Percentiles rank a stretch among this genome's conserved stretches.
Evolutionary conservation across 2,888 invertebrate species (phyloP).

Genomic region (Ophion obscuratus): DNA sequence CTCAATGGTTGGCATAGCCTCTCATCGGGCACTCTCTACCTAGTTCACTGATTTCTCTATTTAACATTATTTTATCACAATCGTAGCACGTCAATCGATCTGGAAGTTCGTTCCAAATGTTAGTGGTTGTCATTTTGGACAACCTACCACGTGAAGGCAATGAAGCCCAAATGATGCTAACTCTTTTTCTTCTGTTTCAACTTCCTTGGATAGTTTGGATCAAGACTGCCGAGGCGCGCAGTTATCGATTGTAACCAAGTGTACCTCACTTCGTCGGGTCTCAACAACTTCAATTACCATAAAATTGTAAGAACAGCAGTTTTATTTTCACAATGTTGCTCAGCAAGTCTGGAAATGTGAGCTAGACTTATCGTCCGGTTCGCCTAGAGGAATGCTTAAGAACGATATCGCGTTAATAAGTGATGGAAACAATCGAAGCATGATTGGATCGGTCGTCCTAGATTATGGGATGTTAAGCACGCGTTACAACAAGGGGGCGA

Average conservation of each 20-base stretch:
- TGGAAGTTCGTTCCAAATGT: not conserved
- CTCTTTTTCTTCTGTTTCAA: not conserved
- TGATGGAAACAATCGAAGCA: constrained; percentile 25
- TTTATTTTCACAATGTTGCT: too few species aligned
- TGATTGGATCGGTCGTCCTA: constrained; percentile 27
- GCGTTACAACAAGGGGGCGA: constrained; percentile 74
- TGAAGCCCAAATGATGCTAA: not conserved
- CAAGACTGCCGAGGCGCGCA: too few species aligned
- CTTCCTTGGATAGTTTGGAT: not conserved
- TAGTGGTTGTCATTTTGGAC: not conserved
- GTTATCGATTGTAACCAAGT: not conserved
- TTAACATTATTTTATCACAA: constrained; percentile 22
- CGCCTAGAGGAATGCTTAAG: not conserved
- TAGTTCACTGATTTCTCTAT: constrained; percentile 56
- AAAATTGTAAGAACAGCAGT: too few species aligned
- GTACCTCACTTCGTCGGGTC: not conserved
- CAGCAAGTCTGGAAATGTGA: not conserved
- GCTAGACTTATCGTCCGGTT: not conserved
- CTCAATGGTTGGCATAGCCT: constrained; percentile 63
- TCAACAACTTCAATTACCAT: too few species aligned
- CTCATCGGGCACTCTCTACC: constrained; percentile 53
- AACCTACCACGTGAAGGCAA: too few species aligned
- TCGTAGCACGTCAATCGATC: constrained; percentile 2
- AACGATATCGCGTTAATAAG: not conserved
- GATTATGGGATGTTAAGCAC: constrained; percentile 70